Percentiles rank a stretch among this genome's conserved stretches.
Conservation (phyloP, 2,113 vertebrate genomes). For the Cairina moschata region DNA sequence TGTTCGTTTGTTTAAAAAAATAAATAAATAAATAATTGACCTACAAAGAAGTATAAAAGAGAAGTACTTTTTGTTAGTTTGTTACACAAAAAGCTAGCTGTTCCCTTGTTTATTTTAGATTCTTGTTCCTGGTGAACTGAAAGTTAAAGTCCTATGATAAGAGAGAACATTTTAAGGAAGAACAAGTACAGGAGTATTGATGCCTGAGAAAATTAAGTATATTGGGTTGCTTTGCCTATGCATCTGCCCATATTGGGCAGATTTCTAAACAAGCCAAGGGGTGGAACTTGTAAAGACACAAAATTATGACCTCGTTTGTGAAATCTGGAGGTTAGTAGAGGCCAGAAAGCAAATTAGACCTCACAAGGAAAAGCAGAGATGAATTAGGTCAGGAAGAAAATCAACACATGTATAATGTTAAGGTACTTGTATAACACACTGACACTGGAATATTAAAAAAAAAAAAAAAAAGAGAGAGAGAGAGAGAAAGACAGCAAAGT, state of each 20-base stretch:
- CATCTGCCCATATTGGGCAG: not conserved
- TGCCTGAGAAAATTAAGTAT: not conserved
- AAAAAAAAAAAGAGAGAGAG: not conserved
- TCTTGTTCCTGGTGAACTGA: not conserved
- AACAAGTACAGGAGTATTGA: not conserved
- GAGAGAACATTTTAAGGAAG: not conserved
- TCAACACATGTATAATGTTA: not conserved
- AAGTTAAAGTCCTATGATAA: not conserved
- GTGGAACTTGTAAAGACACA: not conserved
- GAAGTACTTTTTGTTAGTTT: not conserved
- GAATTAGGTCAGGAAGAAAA: not conserved
- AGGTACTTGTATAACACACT: not conserved
- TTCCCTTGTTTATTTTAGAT: not conserved
- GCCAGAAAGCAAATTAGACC: not conserved
- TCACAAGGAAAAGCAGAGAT: not conserved
- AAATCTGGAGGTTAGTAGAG: not conserved
- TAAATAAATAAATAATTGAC: not conserved
- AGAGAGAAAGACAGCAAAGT: not conserved
- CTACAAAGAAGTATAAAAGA: not conserved
- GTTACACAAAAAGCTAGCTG: not conserved
- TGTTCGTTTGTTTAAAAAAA: no score
- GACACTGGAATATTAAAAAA: not conserved
- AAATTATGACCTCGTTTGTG: not conserved
- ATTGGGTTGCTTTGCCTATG: not conserved
- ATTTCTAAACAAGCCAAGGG: not conserved